Percentiles rank a stretch among this genome's conserved stretches.
Evolutionary conservation across 1,140 invertebrate species (phyloP).

Genomic region (Cydia splendana): DNA sequence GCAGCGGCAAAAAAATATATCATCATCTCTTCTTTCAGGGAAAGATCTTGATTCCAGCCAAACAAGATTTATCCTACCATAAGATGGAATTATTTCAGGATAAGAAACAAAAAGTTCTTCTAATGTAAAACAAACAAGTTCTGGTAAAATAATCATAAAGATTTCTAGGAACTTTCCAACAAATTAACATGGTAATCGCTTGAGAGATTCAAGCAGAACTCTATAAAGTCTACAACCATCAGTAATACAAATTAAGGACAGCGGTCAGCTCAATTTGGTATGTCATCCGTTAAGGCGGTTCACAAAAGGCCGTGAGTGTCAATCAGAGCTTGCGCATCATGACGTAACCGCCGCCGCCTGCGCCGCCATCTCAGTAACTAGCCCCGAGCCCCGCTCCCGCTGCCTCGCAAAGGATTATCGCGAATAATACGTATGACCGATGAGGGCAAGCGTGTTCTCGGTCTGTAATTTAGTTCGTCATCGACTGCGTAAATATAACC

Average conservation of each 20-base stretch:
- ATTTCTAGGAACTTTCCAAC: too few relatives aligned
- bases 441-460: background rate
- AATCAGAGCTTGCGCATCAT: slow-evolving; percentile 58
- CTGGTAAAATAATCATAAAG: too few relatives aligned
- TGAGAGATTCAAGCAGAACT: background rate
- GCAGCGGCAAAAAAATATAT: too few relatives aligned
- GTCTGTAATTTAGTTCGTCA: too few relatives aligned
- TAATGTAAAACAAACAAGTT: too few relatives aligned
- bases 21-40: background rate
- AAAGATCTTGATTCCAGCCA: background rate
- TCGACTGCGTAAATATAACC: too few relatives aligned
- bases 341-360: slow-evolving; percentile 49
- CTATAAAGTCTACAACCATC: background rate
- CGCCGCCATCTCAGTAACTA: slow-evolving; percentile 52
- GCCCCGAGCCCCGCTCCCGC: too few relatives aligned
- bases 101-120: too few relatives aligned
- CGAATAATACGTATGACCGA: background rate
- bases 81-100: too few relatives aligned
- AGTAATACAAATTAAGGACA: slow-evolving; percentile 17
- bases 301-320: slow-evolving; percentile 62
- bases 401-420: background rate
- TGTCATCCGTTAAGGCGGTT: slow-evolving; percentile 34
- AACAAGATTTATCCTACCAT: too few relatives aligned
- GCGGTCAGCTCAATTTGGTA: background rate
- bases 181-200: background rate